Base-by-base conservation (phyloP, 1,140 invertebrate species). In the Maconellicoccus hirsutus region DNA sequence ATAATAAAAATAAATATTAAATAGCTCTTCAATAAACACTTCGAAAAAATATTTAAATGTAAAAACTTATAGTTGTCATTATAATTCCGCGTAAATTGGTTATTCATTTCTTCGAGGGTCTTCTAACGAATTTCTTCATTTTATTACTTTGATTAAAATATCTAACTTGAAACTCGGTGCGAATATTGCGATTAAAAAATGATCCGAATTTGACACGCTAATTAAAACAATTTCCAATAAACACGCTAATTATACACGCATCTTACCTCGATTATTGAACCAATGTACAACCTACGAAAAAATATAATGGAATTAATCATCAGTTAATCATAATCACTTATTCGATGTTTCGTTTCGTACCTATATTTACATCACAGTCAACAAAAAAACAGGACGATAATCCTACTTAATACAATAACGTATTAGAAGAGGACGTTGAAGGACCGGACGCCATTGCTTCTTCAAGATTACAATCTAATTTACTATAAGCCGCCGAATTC, bases 391-490 rank as follows among this genome's bases (percentile, higher is more conserved):
- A 26, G 19, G 22, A 25, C 22, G 8, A 10, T 22, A 14, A 27
- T 27, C 8, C 16, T 63, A 70, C 26, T 74, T 70, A 75, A 42
- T 75, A 75, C 1, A 75, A 59, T 0, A 75, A 71, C 66, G 73
- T 70, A 12, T 74, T 73, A 2, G 73, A 72, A 14, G 75, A 75
- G 3, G 73, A 59, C 19, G 59, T 59, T 29, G 72, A 59, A 16
- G 70, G 71, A 26, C 70, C 73, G 3, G 74, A 76, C 0, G 74
- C 74, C 61, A 76, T 70, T 6, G 76, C 77, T 75, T 78, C 77
- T 71, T 78, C 77, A 10, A 78, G 73, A 71, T 75, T 78, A 69
- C 75, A 77, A 73, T 78, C 76, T 59, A 78, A 73, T 69, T 77
- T 77, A 29, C 74, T 73, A 66, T 72, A 72, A 42, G 42, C 70